phyloP scores from a whole-genome alignment of 1,140 invertebrate species.

The Brevipalpus yothersi region DNA sequence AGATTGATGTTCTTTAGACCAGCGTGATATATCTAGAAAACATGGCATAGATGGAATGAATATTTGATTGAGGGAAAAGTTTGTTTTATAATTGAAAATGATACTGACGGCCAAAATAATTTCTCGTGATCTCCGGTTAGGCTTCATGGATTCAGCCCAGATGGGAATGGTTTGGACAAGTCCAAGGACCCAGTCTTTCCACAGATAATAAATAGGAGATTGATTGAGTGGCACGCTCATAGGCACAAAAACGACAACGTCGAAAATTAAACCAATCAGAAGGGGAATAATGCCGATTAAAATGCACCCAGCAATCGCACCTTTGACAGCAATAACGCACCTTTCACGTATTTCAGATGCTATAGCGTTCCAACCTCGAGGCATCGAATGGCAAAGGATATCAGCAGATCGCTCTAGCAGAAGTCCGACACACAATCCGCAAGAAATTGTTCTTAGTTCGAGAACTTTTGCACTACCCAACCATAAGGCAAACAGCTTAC shows the following conservation, averaged over 20 bases:
- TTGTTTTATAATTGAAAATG: too few species aligned
- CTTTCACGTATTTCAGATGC: constrained; percentile 45
- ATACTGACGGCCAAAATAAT: constrained; percentile 63
- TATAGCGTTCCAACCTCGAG: constrained; percentile 54
- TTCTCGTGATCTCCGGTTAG: constrained; percentile 69
- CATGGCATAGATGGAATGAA: background rate
- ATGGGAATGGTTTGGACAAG: constrained; percentile 93
- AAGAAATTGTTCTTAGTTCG: constrained; percentile 82
- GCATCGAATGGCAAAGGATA: constrained; percentile 56
- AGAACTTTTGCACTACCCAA: constrained; percentile 43
- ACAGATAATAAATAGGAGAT: constrained; percentile 76
- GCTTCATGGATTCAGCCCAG: constrained; percentile 90
- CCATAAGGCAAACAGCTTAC: constrained; percentile 64
- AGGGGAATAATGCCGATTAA: constrained; percentile 74
- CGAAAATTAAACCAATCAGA: constrained; percentile 67
- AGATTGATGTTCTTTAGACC: constrained; percentile 79
- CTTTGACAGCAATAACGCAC: constrained; percentile 25
- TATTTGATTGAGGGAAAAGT: too few species aligned
- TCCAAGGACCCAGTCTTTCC: constrained; percentile 76
- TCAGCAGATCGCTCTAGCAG: constrained; percentile 46
- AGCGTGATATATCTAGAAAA: constrained; percentile 40
- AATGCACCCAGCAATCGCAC: constrained; percentile 39
- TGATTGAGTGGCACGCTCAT: constrained; percentile 75
- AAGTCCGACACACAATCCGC: constrained; percentile 83
- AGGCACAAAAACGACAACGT: constrained; percentile 72